Percentiles rank a stretch among this genome's conserved stretches.
phyloP scores from a whole-genome alignment of 2,888 invertebrate species.

The Hofmannophila pseudospretella region DNA sequence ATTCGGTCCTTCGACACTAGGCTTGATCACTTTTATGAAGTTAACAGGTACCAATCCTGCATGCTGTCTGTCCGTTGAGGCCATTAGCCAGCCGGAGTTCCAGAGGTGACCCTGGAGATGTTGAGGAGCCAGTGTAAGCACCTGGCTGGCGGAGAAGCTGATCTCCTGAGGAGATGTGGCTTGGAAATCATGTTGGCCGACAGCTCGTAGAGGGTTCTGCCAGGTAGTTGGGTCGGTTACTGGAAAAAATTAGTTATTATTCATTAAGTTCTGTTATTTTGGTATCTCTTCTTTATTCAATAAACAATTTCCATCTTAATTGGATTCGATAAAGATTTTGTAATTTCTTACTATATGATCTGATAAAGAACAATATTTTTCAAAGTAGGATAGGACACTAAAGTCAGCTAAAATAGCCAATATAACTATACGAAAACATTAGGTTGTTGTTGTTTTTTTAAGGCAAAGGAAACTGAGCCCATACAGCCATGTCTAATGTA shows the following conservation, averaged over 20 bases:
- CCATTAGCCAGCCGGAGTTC: conserved; percentile 84
- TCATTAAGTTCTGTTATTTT: too few species aligned
- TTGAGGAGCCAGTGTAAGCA: conserved; percentile 88
- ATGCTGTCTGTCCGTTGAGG: conserved; percentile 72
- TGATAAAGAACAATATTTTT: too few species aligned
- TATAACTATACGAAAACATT: too few species aligned
- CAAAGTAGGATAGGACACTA: too few species aligned
- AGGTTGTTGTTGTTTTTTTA: too few species aligned
- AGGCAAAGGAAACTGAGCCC: too few species aligned
- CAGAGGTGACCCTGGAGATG: conserved; percentile 85
- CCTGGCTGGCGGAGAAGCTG: conserved; percentile 85
- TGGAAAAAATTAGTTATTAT: conserved; percentile 34
- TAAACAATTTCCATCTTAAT: too few species aligned
- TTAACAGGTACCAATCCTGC: conserved; percentile 82
- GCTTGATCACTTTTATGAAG: conserved; percentile 69
- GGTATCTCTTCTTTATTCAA: too few species aligned
- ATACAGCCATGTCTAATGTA: too few species aligned
- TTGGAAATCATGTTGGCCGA: conserved; percentile 86
- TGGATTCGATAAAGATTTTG: too few species aligned
- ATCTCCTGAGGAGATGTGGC: conserved; percentile 86
- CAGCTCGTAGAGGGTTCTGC: conserved; percentile 81
- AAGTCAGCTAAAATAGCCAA: too few species aligned
- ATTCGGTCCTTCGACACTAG: conserved; percentile 14
- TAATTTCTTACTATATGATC: too few species aligned
- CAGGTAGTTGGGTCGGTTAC: conserved; percentile 83